Conservation (phyloP, 1,140 invertebrate species). For the Scylla paramamosain region DNA sequence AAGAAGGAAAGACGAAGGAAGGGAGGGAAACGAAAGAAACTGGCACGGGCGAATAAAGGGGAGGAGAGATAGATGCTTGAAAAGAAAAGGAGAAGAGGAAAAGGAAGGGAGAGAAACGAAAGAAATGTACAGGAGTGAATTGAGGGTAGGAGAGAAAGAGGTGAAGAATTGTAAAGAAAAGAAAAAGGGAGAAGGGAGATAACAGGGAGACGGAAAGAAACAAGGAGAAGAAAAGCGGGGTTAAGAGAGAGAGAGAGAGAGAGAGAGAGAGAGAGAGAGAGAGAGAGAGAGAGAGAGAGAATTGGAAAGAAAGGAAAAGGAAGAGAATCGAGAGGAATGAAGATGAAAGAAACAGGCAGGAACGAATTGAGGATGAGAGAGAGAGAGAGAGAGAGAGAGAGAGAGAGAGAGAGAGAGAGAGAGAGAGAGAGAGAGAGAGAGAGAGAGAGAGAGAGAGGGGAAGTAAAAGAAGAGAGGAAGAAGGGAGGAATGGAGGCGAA, state of each 20-base stretch:
- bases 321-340: too few relatives aligned
- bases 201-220: not conserved
- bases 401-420: not conserved
- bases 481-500: too few relatives aligned
- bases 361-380: not conserved
- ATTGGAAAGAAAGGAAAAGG: not conserved
- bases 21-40: not conserved
- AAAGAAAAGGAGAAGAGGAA: not conserved
- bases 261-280: not conserved
- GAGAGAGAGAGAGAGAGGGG: too few relatives aligned
- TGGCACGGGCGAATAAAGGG: too few relatives aligned
- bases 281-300: not conserved
- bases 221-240: not conserved
- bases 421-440: too few relatives aligned
- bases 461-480: too few relatives aligned
- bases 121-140: too few relatives aligned
- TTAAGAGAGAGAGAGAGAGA: not conserved
- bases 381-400: constrained; percentile 17
- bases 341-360: not conserved
- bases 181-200: not conserved
- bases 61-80: not conserved
- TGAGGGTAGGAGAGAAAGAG: too few relatives aligned
- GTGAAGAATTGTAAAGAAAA: not conserved
- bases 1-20: not conserved
- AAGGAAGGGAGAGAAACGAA: not conserved